These are phyloP conservation scores for Orussus abietinus DNA, from an alignment of 1,140 invertebrate genomes.

Conservation along the genomic window DNA sequence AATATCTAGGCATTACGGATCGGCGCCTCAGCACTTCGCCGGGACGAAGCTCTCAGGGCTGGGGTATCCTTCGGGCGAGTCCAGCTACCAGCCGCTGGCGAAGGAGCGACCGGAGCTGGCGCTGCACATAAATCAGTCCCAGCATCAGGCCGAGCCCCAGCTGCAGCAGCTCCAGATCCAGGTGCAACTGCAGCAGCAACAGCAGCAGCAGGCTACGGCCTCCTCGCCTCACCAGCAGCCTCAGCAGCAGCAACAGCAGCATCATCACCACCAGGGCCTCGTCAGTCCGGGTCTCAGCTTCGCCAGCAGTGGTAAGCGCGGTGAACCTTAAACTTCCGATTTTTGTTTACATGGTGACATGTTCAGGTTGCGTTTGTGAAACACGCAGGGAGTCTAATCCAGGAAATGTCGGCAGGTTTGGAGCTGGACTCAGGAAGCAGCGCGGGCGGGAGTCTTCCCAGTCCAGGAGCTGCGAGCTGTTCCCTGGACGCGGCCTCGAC, in stretches of 20 bases:
- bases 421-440: conserved; percentile 74
- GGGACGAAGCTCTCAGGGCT: conserved; percentile 37
- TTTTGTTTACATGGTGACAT: too few relatives aligned
- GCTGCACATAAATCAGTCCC: conserved; percentile 48
- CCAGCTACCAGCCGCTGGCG: conserved; percentile 42
- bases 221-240: conserved; percentile 55
- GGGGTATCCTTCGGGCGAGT: conserved; percentile 35
- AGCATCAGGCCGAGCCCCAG: conserved; percentile 50
- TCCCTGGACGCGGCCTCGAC: conserved; percentile 62
- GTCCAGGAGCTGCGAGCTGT: conserved; percentile 66
- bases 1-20: conserved; percentile 39
- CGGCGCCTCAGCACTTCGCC: conserved; percentile 39
- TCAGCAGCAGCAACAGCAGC: conserved; percentile 60
- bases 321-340: conserved; percentile 10
- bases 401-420: conserved; percentile 41
- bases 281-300: conserved; percentile 69
- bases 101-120: conserved; percentile 52
- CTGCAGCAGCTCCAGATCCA: conserved; percentile 68
- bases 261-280: conserved; percentile 59
- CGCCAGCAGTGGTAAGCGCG: conserved; percentile 57
- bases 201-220: conserved; percentile 29
- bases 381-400: neutral
- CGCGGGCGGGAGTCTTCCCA: conserved; percentile 67
- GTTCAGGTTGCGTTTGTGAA: too few relatives aligned
- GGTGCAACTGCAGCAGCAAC: conserved; percentile 60